Conservation (phyloP, 2,888 invertebrate species). For the Nowickia ferox region DNA sequence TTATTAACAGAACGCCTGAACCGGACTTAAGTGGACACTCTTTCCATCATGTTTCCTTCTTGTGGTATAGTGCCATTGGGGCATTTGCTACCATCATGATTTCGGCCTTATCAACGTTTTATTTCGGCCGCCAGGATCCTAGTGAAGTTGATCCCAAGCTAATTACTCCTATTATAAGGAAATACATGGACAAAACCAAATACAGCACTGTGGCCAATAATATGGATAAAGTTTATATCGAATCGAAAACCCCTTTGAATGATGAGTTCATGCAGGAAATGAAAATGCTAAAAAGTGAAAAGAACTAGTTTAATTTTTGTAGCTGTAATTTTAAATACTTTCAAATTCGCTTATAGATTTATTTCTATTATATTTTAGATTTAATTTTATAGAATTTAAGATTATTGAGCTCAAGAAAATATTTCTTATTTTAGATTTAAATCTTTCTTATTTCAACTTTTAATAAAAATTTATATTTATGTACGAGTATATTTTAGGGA, state of each 20-base stretch:
- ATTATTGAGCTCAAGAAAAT: background rate
- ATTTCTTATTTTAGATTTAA: background rate
- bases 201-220: slow-evolving; percentile 73
- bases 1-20: slow-evolving; percentile 18
- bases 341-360: too few relatives aligned
- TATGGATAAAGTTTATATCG: slow-evolving; percentile 22
- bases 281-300: slow-evolving; percentile 7
- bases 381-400: too few relatives aligned
- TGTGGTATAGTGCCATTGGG: slow-evolving; percentile 89
- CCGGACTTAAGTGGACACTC: slow-evolving; percentile 15
- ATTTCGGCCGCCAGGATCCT: slow-evolving; percentile 84
- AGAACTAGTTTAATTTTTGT: background rate
- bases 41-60: slow-evolving; percentile 86
- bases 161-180: slow-evolving; percentile 87
- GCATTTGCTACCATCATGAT: slow-evolving; percentile 85
- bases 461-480: too few relatives aligned
- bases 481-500: too few relatives aligned
- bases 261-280: slow-evolving; percentile 5
- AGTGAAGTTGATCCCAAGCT: slow-evolving; percentile 85
- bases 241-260: background rate
- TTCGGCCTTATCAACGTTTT: slow-evolving; percentile 85
- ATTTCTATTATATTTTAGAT: too few relatives aligned
- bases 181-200: slow-evolving; percentile 78
- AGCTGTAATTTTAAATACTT: too few relatives aligned
- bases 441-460: too few relatives aligned